phyloP scores from a whole-genome alignment of 2,888 invertebrate genomes.

The Chymomyza caudatula region DNA sequence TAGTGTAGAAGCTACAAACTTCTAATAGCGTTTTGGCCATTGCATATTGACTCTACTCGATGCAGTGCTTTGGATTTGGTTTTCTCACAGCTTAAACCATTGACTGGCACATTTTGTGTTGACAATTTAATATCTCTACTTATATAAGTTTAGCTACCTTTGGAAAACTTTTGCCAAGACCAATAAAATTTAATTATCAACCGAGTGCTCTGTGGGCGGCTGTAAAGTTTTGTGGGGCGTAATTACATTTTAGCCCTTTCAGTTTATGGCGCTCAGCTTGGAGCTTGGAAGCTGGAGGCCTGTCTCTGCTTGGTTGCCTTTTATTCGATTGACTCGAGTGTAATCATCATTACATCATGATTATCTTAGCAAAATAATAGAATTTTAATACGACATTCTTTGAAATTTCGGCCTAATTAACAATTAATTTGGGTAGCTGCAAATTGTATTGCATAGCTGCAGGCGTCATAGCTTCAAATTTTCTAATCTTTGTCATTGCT shows the following conservation, averaged over 20 bases:
- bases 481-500: constrained; percentile 1
- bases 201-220: background rate
- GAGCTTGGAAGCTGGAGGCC: constrained; percentile 17
- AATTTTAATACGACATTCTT: background rate
- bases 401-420: constrained; percentile 35
- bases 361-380: background rate
- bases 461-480: background rate
- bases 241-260: background rate
- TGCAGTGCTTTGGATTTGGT: background rate
- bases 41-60: background rate
- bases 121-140: constrained; percentile 25
- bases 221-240: background rate
- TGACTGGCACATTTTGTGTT: constrained; percentile 11
- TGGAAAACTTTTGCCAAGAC: constrained; percentile 19
- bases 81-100: no score
- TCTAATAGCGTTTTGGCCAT: background rate
- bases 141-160: background rate
- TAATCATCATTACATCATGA: background rate
- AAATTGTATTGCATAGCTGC: background rate
- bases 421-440: constrained; percentile 3
- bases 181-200: constrained; percentile 61
- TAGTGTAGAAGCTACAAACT: background rate
- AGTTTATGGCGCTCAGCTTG: constrained; percentile 23
- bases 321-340: constrained; percentile 3
- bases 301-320: background rate